Evolutionary conservation across 2,888 invertebrate genomes (phyloP).

Genomic region (Nesidiocoris tenuis): DNA sequence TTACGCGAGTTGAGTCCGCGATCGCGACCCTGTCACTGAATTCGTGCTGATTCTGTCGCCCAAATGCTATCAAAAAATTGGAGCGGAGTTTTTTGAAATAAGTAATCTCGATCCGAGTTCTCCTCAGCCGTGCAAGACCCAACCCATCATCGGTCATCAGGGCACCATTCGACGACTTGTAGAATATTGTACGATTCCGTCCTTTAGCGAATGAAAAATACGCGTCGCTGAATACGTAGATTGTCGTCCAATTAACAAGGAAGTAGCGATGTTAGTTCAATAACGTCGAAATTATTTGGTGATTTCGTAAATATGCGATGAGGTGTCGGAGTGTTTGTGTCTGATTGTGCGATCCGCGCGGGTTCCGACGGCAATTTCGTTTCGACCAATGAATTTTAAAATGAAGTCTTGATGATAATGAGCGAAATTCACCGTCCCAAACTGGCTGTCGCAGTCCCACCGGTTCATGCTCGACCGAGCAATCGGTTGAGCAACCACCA

Average conservation of each 20-base stretch:
- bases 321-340: conserved; percentile 23
- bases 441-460: conserved; percentile 55
- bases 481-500: conserved; percentile 68
- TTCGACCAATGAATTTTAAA: conserved; percentile 27
- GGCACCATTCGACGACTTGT: not conserved
- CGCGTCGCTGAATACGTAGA: no score
- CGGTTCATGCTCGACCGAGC: conserved; percentile 61
- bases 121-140: not conserved
- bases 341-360: no score
- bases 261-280: not conserved
- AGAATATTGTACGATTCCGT: not conserved
- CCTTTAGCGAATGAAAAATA: not conserved
- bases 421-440: conserved; percentile 48
- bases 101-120: not conserved
- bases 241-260: not conserved
- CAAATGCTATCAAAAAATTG: not conserved
- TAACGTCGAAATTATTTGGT: not conserved
- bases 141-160: not conserved
- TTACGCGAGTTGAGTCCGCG: conserved; percentile 10
- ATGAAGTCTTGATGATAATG: conserved; percentile 46
- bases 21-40: no score
- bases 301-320: not conserved
- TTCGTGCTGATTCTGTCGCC: not conserved
- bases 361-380: not conserved
- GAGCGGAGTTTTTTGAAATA: not conserved